Base-by-base conservation (phyloP, 1,140 invertebrate species). In the Campoletis sonorensis region DNA sequence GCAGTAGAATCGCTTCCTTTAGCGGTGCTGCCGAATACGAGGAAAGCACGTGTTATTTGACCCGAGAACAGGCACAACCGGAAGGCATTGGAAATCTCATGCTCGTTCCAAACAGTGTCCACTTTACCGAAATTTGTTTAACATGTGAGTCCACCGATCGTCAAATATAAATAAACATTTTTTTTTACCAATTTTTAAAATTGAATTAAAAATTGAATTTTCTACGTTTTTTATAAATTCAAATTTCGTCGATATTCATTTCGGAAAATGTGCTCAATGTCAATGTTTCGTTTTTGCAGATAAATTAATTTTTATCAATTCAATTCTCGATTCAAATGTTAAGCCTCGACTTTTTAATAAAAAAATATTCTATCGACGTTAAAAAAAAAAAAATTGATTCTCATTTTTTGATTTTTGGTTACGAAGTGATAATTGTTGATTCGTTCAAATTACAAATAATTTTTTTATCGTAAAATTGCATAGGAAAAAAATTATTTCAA, bases 81-180 rank as follows among this genome's bases (percentile, higher is more conserved):
- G 97, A 98, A 91, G 97, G 97, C 21, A 96, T 97, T 37, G 97
- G 96, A 23, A 96, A 95, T 81, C 93, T 98, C 0, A 96, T 97
- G 93, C 93, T 97, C 73, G 95, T 97, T 7, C 96, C 96, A 2
- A 96, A 97, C 84, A 96, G 96, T 87, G 95, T 97, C 8, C 97
- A 98, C 89, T 98, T 97, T 86, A 96, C 96, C 21, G 97, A 98
- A 94, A 95, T 98, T 40, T 98, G 97, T 89, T 93, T 98, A 21
- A 95, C 96, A 45, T 97, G 97, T 98, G 92, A 95, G 96, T 94
- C 54, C 75, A 15, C 2, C 13, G 54, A 37, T 70, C 40, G 18
- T n/a, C 51, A 4, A 7, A 1, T 5, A 21, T n/a, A 1, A n/a
- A 54, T 18, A 4, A n/a, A 54, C 16, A 18, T 54, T 54, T n/a